Evolutionary conservation across 2,888 invertebrate species (phyloP), one percentile per base, ranked within the genome.

Genomic region (Megastigmus dorsalis): DNA sequence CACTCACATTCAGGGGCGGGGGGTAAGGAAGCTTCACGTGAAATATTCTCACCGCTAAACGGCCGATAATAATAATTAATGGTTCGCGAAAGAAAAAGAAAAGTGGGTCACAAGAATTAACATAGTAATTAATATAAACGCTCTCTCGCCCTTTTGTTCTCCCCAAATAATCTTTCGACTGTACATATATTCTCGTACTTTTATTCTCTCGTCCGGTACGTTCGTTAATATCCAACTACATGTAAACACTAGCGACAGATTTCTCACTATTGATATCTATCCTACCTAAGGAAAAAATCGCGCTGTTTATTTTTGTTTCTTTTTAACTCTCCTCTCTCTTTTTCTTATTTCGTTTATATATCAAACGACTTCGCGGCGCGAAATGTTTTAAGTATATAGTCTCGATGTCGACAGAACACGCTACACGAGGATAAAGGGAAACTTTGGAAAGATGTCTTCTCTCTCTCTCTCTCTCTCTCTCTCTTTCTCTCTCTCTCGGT

Each of bases 211-310:
- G 23, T 15, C 33, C 67, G 20, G 5, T 36, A 48, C 43, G 6
- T 54, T 48, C n/a, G 2, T 59, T 41, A 73, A 43, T 67, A 67
- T 41, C 43, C 73, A 65, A 57, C 55, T 74, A 70, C n/a, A 52
- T 66, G 55, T 60, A 69, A 70, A 38, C 45, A 48, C 54, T 75
- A 70, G 66, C 70, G 69, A 74, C 60, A 66, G 9, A 60, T 63
- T n/a, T 75, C 41, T 67, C 62, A 48, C 71, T 75, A 65, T n/a
- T 59, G 28, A 60, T n/a, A n/a, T 62, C 59, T 71, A 71, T 28
- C 33, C 59, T 75, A 75, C 43, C 59, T 75, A 75, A 55, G 55
- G 43, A 75, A 59, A 71, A 74, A 71, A 63, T 69, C 45, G 63
- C 74, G 52, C 23, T n/a, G n/a, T 67, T 68, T 69, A 30, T 66